Percentiles rank a stretch among this genome's conserved stretches.
Evolutionary conservation across 2,888 invertebrate species (phyloP).

Genomic region (Patella pellucida): DNA sequence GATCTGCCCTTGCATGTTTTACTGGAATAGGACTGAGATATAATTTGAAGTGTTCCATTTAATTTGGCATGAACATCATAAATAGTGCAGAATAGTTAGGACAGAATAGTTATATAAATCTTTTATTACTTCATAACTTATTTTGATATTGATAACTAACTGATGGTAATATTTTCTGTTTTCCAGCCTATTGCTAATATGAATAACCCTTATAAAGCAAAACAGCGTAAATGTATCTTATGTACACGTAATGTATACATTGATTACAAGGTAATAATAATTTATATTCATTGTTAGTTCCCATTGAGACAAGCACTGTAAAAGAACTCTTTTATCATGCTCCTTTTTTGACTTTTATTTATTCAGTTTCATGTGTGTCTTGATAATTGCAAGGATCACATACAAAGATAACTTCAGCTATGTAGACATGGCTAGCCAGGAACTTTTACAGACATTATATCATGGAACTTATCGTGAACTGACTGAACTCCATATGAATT

Average conservation of each 20-base stretch:
- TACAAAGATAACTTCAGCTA: no score
- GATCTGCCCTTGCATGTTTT: no score
- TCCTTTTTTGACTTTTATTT: not conserved
- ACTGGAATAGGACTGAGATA: not conserved
- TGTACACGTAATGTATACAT: constrained; percentile 86
- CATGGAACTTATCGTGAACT: no score
- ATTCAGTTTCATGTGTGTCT: no score
- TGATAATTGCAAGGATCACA: no score
- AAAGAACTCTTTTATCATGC: not conserved
- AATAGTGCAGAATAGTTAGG: no score
- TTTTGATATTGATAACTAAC: no score
- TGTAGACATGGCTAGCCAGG: no score
- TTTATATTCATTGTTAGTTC: not conserved
- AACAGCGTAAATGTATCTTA: constrained; percentile 82
- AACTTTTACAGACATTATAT: no score
- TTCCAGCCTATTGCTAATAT: constrained; percentile 57
- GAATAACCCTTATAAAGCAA: constrained; percentile 83
- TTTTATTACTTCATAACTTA: no score
- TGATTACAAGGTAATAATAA: constrained; percentile 79
- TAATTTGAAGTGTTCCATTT: not conserved
- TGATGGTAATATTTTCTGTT: not conserved
- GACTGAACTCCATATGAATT: no score
- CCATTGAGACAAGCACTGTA: not conserved
- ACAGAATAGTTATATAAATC: no score
- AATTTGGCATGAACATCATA: not conserved